Evolutionary conservation across 2,113 vertebrate genomes (phyloP), one percentile per base, ranked within the genome.

Genomic region (Hippoglossus stenolepis): DNA sequence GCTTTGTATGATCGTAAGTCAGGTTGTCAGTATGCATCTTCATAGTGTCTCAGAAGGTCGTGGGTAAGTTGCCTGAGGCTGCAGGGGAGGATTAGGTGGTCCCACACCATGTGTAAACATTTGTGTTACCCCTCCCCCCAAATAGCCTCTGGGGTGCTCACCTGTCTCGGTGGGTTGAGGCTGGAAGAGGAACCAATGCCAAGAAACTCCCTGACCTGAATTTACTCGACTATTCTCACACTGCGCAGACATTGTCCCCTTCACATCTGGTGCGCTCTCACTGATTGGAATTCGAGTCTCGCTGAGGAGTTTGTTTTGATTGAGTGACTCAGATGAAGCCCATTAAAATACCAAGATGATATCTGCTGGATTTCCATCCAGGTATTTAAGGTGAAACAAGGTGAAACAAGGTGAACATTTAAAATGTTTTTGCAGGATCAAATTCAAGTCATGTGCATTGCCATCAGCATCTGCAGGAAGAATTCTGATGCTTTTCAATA

Each of bases 21-120:
- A 31, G 64, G 86, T 77, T 90, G 89, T 90, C 81, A 70, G 80
- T 70, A 45, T 80, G 78, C 81, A 83, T 86, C 86, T 85, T 83
- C 28, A 53, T 73, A 69, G 77, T 83, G 76, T 87, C 83, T 79
- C 26, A 5, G 81, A 64, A 79, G 85, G 86, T 90, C 82, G n/a
- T 70, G 82, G 73, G 51, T 78, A 73, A 20, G 17, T 73, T 76
- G 86, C 91, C 51, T 24, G 60, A 75, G 85, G 90, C 88, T 73
- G 51, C 70, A 59, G 67, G 69, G 70, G 66, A 86, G 79, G 89
- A 92, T 93, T 91, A 91, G 62, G 85, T 87, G 77, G 87, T 86
- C 87, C 89, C 83, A 75, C 68, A 80, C 83, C 72, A 65, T 91
- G 85, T 92, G 87, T 91, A 91, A 91, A 92, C 89, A 92, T 89